Evolutionary conservation across 2,113 vertebrate genomes (phyloP).

Genomic region (Lepidothrix coronata): DNA sequence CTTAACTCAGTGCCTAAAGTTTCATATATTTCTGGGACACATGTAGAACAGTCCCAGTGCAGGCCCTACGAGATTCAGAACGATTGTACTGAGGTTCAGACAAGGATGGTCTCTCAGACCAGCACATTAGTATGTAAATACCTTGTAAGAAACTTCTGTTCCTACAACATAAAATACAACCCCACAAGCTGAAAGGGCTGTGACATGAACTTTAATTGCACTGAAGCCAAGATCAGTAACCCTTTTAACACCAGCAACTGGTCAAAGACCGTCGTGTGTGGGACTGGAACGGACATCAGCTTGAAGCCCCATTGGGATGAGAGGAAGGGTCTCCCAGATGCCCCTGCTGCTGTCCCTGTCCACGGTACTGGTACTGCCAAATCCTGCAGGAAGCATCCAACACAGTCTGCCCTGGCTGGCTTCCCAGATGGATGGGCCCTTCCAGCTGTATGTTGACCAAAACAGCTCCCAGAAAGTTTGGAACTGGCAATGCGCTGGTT

Average conservation of each 20-base stretch:
- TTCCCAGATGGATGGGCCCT: neutral
- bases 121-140: neutral
- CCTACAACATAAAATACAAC: neutral
- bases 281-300: too few species aligned
- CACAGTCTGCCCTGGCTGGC: neutral
- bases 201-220: neutral
- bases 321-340: neutral
- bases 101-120: neutral
- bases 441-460: neutral
- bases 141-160: neutral
- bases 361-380: accelerated
- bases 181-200: neutral
- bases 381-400: neutral
- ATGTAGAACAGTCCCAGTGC: neutral
- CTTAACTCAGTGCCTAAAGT: neutral
- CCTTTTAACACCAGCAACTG: accelerated
- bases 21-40: neutral
- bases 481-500: neutral
- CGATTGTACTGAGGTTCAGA: neutral
- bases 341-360: neutral
- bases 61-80: neutral
- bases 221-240: neutral
- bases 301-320: neutral
- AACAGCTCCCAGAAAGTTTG: neutral
- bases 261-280: neutral